Conservation (phyloP, 2,113 vertebrate species). For the Clupea harengus region DNA sequence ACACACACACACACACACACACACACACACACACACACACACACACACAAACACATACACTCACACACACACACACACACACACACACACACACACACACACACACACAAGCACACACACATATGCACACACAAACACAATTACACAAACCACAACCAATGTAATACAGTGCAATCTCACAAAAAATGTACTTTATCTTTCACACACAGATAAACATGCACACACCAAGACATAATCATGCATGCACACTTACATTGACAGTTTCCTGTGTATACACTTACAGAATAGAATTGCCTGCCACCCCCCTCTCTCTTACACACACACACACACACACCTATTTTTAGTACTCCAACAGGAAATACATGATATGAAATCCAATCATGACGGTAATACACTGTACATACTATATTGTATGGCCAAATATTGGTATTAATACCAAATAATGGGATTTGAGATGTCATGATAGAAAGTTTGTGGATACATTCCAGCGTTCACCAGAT, state of each 20-base stretch:
- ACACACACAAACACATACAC: neutral
- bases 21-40: slow-evolving; percentile 11
- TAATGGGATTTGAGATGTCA: slow-evolving; percentile 11
- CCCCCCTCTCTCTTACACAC: neutral
- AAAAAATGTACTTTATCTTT: neutral
- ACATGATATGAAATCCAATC: slow-evolving; percentile 36
- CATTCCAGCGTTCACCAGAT: neutral
- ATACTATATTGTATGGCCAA: neutral
- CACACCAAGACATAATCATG: neutral
- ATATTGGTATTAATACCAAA: slow-evolving; percentile 9
- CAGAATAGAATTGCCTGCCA: neutral
- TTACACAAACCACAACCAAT: neutral
- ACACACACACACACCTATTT: neutral
- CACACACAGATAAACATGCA: slow-evolving; percentile 13
- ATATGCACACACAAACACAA: too few species aligned
- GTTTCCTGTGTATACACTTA: neutral
- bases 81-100: neutral
- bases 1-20: slow-evolving; percentile 28
- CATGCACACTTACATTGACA: neutral
- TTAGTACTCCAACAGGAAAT: neutral
- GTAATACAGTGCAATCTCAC: neutral
- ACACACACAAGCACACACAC: neutral
- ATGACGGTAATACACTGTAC: neutral
- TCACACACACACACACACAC: neutral
- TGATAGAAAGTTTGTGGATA: neutral